These are phyloP conservation scores for Cybosia mesomella DNA, from an alignment of 2,888 invertebrate species.

Conservation along the genomic window DNA sequence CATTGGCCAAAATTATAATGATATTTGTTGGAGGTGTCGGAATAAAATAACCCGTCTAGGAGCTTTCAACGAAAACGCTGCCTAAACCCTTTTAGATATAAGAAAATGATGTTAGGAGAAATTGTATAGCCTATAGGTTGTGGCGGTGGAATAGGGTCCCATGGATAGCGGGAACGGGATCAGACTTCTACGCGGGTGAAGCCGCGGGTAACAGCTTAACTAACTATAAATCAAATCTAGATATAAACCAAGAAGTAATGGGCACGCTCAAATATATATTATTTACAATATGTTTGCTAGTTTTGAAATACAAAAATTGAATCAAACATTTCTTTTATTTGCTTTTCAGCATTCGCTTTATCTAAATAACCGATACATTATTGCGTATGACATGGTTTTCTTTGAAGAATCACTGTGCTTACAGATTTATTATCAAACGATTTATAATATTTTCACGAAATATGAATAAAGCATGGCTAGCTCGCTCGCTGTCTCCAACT, in stretches of 20 bases:
- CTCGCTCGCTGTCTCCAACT: not conserved
- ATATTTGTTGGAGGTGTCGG: too few species aligned
- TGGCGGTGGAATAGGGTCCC: too few species aligned
- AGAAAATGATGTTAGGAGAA: too few species aligned
- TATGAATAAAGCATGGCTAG: slow-evolving; percentile 8
- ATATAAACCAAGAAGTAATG: not conserved
- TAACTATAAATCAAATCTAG: not conserved
- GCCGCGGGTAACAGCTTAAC: not conserved
- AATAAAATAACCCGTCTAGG: too few species aligned
- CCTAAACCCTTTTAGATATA: too few species aligned
- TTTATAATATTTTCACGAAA: not conserved
- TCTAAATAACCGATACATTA: slow-evolving; percentile 3
- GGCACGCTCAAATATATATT: not conserved
- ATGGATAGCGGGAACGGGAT: too few species aligned
- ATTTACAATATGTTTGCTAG: not conserved
- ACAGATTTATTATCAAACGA: slow-evolving; percentile 12
- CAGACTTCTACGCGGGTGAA: too few species aligned
- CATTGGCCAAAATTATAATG: too few species aligned
- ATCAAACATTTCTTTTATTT: not conserved
- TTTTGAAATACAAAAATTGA: not conserved
- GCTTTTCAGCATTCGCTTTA: not conserved
- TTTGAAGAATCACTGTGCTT: slow-evolving; percentile 7
- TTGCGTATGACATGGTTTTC: not conserved
- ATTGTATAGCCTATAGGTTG: too few species aligned
- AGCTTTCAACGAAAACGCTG: too few species aligned